Conservation (phyloP, 2,888 invertebrate genomes). For the Eulithis testata region DNA sequence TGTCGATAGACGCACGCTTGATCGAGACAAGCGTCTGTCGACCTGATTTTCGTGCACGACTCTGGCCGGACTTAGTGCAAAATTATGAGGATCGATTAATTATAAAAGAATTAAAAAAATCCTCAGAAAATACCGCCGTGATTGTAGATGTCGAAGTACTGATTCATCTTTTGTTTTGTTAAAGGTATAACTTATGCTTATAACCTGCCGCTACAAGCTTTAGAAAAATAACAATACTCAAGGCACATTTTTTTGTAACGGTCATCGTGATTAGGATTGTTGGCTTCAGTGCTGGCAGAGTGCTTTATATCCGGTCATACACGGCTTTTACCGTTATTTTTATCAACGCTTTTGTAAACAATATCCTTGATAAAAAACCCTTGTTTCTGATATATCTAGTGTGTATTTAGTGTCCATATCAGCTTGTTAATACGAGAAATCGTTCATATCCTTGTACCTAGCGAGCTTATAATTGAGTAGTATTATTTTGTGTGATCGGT, state of each 20-base stretch:
- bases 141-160: too few relatives aligned
- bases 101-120: too few relatives aligned
- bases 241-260: not conserved
- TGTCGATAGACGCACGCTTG: too few relatives aligned
- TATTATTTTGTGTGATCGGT: not conserved
- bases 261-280: not conserved
- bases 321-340: constrained; percentile 53
- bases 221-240: not conserved
- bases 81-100: too few relatives aligned
- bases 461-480: constrained; percentile 36
- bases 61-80: too few relatives aligned
- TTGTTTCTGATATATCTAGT: constrained; percentile 47
- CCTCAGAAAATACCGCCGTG: too few relatives aligned
- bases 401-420: constrained; percentile 15
- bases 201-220: too few relatives aligned
- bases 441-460: constrained; percentile 1
- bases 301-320: not conserved
- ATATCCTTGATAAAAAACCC: constrained; percentile 61
- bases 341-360: constrained; percentile 75
- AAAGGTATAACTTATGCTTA: too few relatives aligned
- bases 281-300: not conserved
- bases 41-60: too few relatives aligned
- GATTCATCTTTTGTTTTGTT: too few relatives aligned
- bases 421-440: constrained; percentile 11
- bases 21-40: too few relatives aligned